Evolutionary conservation across 2,888 invertebrate species (phyloP), one percentile per base, ranked within the genome.

Genomic region (Girardia tigrina): DNA sequence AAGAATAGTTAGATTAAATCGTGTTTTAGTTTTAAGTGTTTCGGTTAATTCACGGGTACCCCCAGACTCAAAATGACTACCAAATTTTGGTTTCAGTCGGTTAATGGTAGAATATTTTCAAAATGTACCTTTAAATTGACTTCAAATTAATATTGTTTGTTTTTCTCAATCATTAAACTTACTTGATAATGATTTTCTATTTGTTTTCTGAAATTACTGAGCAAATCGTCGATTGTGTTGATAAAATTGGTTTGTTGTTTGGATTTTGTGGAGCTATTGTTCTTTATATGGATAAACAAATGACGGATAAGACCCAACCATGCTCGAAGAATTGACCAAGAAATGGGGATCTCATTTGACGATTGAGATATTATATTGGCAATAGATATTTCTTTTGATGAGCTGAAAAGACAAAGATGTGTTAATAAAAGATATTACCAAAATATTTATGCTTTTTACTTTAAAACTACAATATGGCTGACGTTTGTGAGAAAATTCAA

Each of bases 161-260:
- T n/a, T n/a, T n/a, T n/a, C n/a, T n/a, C n/a, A n/a, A n/a, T n/a
- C n/a, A n/a, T n/a, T n/a, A n/a, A n/a, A n/a, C n/a, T n/a, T 56
- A 56, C 56, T 56, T 56, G 56, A 56, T 56, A 56, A n/a, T 56
- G n/a, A n/a, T 56, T 56, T 56, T 56, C 56, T 6, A 56, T 56
- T 56, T 56, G 56, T 56, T n/a, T 4, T 56, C 56, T 56, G n/a
- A 56, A 56, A 56, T 23, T n/a, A n/a, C 56, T 56, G 56, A 56
- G 56, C 56, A 56, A 56, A 8, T 56, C 56, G n/a, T 20, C 23
- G n/a, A 56, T 56, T n/a, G 6, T 56, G n/a, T 56, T 56, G 4
- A 16, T 56, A 23, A 56, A 56, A n/a, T 56, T 56, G 4, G n/a
- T 56, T 56, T 56, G 56, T 56, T 56, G 8, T 16, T 56, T 56